Conservation (phyloP, 2,888 invertebrate genomes). For the Melangyna quadrimaculata region DNA sequence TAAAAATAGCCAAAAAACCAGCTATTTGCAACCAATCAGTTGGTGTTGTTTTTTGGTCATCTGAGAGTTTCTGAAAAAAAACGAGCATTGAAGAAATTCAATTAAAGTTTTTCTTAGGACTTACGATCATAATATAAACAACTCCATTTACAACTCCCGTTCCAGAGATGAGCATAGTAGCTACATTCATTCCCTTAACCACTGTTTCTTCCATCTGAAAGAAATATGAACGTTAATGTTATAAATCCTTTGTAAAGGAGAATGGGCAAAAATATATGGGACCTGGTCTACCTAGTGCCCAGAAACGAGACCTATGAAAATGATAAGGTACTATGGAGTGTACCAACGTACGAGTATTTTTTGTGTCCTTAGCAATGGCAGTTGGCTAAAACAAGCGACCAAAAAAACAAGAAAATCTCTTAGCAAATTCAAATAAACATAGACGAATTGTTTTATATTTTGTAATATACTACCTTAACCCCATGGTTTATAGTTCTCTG, state of each 20-base stretch:
- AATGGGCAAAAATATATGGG: too few species aligned
- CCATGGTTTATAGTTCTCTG: too few species aligned
- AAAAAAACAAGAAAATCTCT: too few species aligned
- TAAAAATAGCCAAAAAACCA: conserved; percentile 77
- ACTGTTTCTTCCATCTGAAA: conserved; percentile 57
- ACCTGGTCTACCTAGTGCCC: too few species aligned
- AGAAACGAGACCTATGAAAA: too few species aligned
- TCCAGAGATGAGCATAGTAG: conserved; percentile 77
- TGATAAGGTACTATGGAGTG: too few species aligned
- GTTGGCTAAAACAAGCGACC: too few species aligned
- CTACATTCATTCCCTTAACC: conserved; percentile 77
- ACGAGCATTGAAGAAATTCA: not conserved
- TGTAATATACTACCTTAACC: too few species aligned
- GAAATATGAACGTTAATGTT: not conserved
- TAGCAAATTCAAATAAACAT: too few species aligned
- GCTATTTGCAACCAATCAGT: conserved; percentile 76
- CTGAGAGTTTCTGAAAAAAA: conserved; percentile 74
- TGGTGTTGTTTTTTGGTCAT: conserved; percentile 75
- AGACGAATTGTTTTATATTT: too few species aligned
- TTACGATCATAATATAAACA: conserved; percentile 77
- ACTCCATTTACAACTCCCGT: conserved; percentile 76
- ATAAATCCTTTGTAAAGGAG: not conserved
- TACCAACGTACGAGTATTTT: too few species aligned
- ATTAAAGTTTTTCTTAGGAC: not conserved
- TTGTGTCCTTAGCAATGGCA: too few species aligned